Percentiles rank a stretch among this genome's conserved stretches.
These are phyloP conservation scores for Haemorhous mexicanus DNA, from an alignment of 2,113 vertebrate genomes.

Conservation along the genomic window DNA sequence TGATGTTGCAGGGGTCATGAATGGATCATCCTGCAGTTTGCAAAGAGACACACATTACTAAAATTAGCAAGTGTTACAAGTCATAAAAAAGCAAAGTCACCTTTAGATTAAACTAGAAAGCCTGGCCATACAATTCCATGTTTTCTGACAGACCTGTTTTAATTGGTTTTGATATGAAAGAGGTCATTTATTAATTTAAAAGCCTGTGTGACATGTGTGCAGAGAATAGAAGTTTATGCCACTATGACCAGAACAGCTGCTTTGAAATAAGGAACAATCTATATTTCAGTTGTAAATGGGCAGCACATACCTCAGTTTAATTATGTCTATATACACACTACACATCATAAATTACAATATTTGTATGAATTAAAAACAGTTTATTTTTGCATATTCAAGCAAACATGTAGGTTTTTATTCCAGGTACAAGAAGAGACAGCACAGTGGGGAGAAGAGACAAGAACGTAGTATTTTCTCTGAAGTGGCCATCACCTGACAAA, in stretches of 20 bases:
- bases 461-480: not conserved
- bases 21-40: constrained; percentile 82
- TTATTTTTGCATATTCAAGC: not conserved
- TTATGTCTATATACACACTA: no score
- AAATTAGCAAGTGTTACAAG: not conserved
- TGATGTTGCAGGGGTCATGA: constrained; percentile 69
- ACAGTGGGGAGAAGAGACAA: not conserved
- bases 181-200: not conserved
- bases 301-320: not conserved
- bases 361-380: not conserved
- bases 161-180: not conserved
- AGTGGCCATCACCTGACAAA: not conserved
- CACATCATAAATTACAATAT: not conserved
- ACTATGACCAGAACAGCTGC: not conserved
- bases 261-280: not conserved
- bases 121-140: not conserved
- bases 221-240: not conserved
- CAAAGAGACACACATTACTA: not conserved
- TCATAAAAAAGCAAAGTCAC: not conserved
- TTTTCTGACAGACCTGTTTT: not conserved
- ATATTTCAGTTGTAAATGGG: not conserved
- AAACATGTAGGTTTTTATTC: not conserved
- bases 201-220: not conserved
- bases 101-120: not conserved
- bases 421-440: not conserved